Base-by-base conservation (phyloP, 2,113 vertebrate genomes). In the Microcebus ravelobensis region DNA sequence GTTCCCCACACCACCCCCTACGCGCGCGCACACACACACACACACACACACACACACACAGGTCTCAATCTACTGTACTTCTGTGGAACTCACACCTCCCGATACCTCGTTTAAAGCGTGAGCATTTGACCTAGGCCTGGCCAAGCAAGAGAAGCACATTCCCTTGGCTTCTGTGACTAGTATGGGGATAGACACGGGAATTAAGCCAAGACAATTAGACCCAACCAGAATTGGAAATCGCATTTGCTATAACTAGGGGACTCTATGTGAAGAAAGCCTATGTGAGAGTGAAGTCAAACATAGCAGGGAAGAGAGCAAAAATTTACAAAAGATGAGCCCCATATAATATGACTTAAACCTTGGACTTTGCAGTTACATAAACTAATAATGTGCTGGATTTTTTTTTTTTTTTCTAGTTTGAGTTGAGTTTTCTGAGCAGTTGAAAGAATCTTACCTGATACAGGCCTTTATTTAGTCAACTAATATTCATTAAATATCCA, bases 391-490 rank as follows among this genome's bases (percentile, higher is more conserved):
- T 9, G 9, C 50, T 52, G 14, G 50, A 11, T 21, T 90, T 83
- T 80, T 25, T 87, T 48, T 87, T 74, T 87, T 74, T 48, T 87
- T 87, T 5, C 61, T 84, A 52, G 31, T 48, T 83, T 90, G 80
- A 90, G 55, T 94, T 94, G 36, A 23, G 7, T 63, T 87, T 90
- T 91, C 61, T 84, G 85, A 91, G 84, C 55, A 80, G 74, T 6
- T 73, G 27, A 79, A 91, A 83, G 67, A 76, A 10, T 77, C 52
- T 90, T 48, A 79, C 31, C 48, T 85, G 70, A 52, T 74, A 67
- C 2, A 77, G 71, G 36, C 27, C 25, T 94, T 83, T 45, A 31
- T 90, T 59, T 59, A 83, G 59, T 82, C 57, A 87, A 23, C 29
- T 59, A 63, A 39, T 23, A n/a, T 74, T 23, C 27, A 59, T 63